These are phyloP conservation scores for Aleiodes alternator DNA, from an alignment of 2,888 invertebrate species.

Conservation along the genomic window DNA sequence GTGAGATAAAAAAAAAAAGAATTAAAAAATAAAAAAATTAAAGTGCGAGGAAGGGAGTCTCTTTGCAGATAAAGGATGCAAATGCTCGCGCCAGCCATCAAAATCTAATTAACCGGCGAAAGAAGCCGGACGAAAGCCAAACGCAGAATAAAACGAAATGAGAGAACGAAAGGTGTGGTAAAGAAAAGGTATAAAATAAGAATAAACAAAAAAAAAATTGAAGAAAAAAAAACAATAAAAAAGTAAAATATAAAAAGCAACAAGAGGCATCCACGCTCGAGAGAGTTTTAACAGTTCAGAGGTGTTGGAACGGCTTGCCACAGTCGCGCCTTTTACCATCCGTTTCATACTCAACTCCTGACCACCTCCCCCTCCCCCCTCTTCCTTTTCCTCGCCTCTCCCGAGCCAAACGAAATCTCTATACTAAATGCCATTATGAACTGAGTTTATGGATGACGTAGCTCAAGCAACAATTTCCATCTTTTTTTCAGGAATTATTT, in stretches of 20 bases:
- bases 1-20: not conserved
- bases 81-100: slow-evolving; percentile 72
- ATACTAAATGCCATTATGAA: slow-evolving; percentile 68
- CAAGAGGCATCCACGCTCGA: slow-evolving; percentile 27
- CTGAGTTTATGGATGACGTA: slow-evolving; percentile 64
- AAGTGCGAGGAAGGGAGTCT: slow-evolving; percentile 34
- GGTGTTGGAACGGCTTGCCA: slow-evolving; percentile 64
- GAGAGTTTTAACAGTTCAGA: slow-evolving; percentile 66
- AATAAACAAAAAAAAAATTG: slow-evolving; percentile 23
- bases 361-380: slow-evolving; percentile 55
- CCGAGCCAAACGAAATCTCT: slow-evolving; percentile 64
- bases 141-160: slow-evolving; percentile 44
- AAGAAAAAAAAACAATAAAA: not conserved
- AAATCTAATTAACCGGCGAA: slow-evolving; percentile 74
- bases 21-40: slow-evolving; percentile 13
- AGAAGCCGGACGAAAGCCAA: slow-evolving; percentile 65
- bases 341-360: slow-evolving; percentile 49
- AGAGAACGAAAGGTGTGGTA: slow-evolving; percentile 41
- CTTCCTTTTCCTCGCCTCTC: slow-evolving; percentile 53
- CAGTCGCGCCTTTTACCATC: slow-evolving; percentile 22
- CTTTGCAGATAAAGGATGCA: slow-evolving; percentile 69
- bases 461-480: not conserved
- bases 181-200: slow-evolving; percentile 45
- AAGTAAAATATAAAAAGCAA: slow-evolving; percentile 34
- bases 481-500: not conserved